phyloP scores from a whole-genome alignment of 2,113 vertebrate genomes.

The Patagioenas fasciata region DNA sequence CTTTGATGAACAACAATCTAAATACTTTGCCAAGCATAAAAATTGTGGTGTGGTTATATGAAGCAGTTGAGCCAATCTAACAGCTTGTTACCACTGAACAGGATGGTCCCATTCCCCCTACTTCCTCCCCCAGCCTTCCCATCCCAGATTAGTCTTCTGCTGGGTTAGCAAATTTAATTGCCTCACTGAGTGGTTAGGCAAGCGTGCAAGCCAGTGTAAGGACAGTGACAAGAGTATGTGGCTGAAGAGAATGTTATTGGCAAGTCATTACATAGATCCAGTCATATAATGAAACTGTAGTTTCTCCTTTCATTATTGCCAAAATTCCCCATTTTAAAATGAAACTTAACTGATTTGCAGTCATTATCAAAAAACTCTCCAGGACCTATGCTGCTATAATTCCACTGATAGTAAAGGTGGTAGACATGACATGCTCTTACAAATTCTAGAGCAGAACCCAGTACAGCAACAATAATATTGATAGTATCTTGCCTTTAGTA shows the following conservation, averaged over 20 bases:
- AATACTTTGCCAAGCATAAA: conserved; percentile 59
- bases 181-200: conserved; percentile 47
- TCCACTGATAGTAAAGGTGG: background rate
- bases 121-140: conserved; percentile 54
- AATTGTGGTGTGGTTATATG: conserved; percentile 14
- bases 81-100: conserved; percentile 63
- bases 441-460: background rate
- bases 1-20: conserved; percentile 39
- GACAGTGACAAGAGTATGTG: conserved; percentile 27
- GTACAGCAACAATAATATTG: background rate
- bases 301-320: background rate
- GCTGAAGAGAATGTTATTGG: conserved; percentile 20
- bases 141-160: conserved; percentile 67
- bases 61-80: conserved; percentile 63
- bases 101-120: conserved; percentile 35
- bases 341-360: background rate
- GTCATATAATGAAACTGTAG: background rate
- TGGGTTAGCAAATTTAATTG: conserved; percentile 70
- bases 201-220: conserved; percentile 22
- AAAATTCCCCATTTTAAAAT: background rate
- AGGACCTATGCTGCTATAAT: background rate
- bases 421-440: background rate
- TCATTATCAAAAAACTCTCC: background rate
- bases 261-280: background rate
- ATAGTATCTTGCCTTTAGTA: background rate